phyloP scores from a whole-genome alignment of 2,888 invertebrate species.

The Sympetrum striolatum region DNA sequence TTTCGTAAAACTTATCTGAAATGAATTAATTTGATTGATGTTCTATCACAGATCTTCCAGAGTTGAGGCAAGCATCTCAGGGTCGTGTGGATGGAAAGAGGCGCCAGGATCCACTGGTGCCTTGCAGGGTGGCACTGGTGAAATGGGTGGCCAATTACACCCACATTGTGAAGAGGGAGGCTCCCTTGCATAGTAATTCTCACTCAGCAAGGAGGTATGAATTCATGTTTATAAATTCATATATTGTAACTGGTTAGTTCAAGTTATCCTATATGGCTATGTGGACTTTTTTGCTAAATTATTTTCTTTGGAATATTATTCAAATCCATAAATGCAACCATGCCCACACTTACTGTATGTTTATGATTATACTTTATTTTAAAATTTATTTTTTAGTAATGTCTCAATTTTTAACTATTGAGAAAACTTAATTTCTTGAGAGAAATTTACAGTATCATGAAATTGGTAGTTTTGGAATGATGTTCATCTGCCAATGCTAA shows the following conservation, averaged over 20 bases:
- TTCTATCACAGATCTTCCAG: constrained; percentile 69
- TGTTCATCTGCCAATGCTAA: too few species aligned
- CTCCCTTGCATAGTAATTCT: not conserved
- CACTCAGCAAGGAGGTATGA: constrained; percentile 47
- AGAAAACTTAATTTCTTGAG: too few species aligned
- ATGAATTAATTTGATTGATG: not conserved
- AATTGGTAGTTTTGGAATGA: too few species aligned
- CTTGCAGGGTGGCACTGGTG: constrained; percentile 84
- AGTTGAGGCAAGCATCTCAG: constrained; percentile 70
- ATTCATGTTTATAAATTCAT: not conserved
- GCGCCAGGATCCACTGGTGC: constrained; percentile 70
- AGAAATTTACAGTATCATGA: too few species aligned
- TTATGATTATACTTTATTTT: too few species aligned
- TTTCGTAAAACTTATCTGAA: too few species aligned
- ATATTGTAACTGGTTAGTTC: not conserved
- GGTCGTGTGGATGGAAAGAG: constrained; percentile 50
- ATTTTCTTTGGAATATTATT: not conserved
- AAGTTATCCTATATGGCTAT: not conserved
- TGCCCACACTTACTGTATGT: too few species aligned
- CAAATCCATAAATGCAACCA: too few species aligned
- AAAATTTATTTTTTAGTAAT: too few species aligned
- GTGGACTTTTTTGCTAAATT: not conserved
- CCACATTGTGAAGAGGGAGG: constrained; percentile 71
- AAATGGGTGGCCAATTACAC: constrained; percentile 89
- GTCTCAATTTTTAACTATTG: too few species aligned